A percentile compares a stretch with the other conserved stretches of the same genome.
phyloP scores from a whole-genome alignment of 2,797 vertebrate genomes.

The Periophthalmus magnuspinnatus region DNA sequence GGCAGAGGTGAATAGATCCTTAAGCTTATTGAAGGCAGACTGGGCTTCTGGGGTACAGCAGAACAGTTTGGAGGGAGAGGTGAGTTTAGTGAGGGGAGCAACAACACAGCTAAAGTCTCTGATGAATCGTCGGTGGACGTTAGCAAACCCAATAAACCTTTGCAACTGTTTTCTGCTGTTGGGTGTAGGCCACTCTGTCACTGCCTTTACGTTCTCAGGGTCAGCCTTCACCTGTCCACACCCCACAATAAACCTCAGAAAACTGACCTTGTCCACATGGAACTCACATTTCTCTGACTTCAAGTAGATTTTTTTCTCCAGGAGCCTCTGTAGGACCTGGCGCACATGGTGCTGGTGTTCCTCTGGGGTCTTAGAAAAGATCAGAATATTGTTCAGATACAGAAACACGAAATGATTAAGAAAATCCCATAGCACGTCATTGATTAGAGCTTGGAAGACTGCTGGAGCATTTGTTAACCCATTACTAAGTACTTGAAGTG shows the following conservation, averaged over 20 bases:
- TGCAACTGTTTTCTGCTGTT: background rate
- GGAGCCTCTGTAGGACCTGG: background rate
- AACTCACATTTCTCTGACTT: slow-evolving; percentile 1
- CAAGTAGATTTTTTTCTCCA: background rate
- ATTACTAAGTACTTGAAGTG: too few relatives aligned
- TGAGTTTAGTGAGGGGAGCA: too few relatives aligned
- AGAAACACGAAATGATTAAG: too few relatives aligned
- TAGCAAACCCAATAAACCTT: background rate
- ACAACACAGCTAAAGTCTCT: too few relatives aligned
- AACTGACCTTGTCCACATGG: background rate
- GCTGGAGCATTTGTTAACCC: too few relatives aligned
- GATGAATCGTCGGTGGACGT: background rate
- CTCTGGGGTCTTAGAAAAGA: background rate
- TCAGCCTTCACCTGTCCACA: background rate
- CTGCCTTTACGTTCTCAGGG: background rate
- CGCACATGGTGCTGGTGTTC: background rate
- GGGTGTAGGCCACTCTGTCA: background rate
- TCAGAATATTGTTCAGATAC: background rate
- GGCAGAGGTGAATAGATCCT: too few relatives aligned
- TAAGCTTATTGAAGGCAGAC: too few relatives aligned
- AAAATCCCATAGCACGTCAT: too few relatives aligned
- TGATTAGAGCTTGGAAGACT: too few relatives aligned
- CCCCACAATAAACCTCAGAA: background rate
- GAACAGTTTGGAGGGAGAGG: too few relatives aligned
- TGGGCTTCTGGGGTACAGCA: too few relatives aligned